Percentiles rank a stretch among this genome's conserved stretches.
phyloP scores from a whole-genome alignment of 2,797 vertebrate genomes.

The Myotis findleyi region DNA sequence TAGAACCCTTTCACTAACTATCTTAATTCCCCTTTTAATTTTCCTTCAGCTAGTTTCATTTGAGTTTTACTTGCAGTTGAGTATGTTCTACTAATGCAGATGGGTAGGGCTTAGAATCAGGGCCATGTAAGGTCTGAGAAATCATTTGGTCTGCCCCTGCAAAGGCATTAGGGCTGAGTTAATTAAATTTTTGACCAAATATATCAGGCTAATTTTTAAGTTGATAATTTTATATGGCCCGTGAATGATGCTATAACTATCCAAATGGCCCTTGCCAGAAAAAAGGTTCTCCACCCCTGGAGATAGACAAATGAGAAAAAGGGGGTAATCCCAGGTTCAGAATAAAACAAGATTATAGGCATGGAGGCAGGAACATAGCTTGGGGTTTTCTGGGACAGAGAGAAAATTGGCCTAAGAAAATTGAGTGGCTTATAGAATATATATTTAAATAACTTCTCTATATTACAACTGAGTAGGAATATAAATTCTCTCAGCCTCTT shows the following conservation, averaged over 20 bases:
- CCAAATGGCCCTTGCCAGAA: too few relatives aligned
- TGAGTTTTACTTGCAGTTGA: conserved; percentile 17
- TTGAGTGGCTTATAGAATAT: conserved; percentile 12
- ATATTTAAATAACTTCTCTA: conserved; percentile 7
- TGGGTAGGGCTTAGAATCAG: neutral
- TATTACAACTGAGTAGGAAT: neutral
- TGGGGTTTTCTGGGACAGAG: neutral
- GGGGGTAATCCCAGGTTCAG: neutral
- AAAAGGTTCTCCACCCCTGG: too few relatives aligned
- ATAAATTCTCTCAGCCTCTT: conserved; percentile 48
- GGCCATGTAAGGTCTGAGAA: too few relatives aligned
- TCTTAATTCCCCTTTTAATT: neutral
- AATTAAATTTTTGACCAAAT: too few relatives aligned
- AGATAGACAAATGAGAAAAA: neutral
- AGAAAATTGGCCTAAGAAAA: conserved; percentile 40
- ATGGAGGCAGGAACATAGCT: neutral
- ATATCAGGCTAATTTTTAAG: too few relatives aligned
- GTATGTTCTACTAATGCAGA: neutral
- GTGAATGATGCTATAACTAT: too few relatives aligned
- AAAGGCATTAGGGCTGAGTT: too few relatives aligned
- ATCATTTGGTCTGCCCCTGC: too few relatives aligned
- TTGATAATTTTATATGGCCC: too few relatives aligned
- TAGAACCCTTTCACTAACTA: neutral
- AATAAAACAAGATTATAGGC: neutral
- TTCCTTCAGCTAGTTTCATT: neutral